Base-by-base conservation (phyloP, 2,113 vertebrate genomes). In the Fregata magnificens region DNA sequence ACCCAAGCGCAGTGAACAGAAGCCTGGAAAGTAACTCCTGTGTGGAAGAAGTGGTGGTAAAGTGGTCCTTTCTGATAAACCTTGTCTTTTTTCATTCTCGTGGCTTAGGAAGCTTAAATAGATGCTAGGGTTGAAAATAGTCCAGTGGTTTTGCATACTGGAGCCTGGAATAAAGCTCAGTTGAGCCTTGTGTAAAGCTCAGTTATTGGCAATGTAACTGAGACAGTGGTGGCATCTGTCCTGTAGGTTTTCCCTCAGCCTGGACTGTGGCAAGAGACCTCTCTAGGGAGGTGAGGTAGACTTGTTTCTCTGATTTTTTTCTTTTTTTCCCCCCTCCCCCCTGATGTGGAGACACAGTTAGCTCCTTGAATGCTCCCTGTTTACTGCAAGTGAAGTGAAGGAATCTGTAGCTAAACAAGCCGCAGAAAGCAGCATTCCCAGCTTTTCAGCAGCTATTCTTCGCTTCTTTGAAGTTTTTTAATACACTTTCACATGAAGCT, bases 381-480 rank as follows among this genome's bases (percentile, higher is more conserved):
- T 85, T 88, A 61, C 45, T 29, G 9, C 67, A 93, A 74, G 18
- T 40, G 34, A 84, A 84, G 36, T 55, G 45, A 82, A 86, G 31
- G 40, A 81, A 47, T 69, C 56, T 70, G 9, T 67, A 71, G 61
- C 84, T 89, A 71, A 91, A 71, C 16, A 61, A 82, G 50, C 42
- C 61, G 38, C 38, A 71, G 87, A 94, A 90, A 96, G 56, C 58
- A 71, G 36, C 0, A 0, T 93, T 92, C 52, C 56, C 45, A 84
- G 61, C 67, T 95, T 82, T 80, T 80, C 49, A 90, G 74, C 45
- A 85, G 61, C 56, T 90, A 25, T 71, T 93, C 36, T 85, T 93
- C 78, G 59, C 59, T 80, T 63, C 90, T 91, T 94, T 95, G 76
- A 95, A 96, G 93, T 81, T 93, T 96, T 95, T 88, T 58, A 90